Evolutionary conservation across 2,113 vertebrate species (phyloP).

Genomic region (Psittacara wagleri): DNA sequence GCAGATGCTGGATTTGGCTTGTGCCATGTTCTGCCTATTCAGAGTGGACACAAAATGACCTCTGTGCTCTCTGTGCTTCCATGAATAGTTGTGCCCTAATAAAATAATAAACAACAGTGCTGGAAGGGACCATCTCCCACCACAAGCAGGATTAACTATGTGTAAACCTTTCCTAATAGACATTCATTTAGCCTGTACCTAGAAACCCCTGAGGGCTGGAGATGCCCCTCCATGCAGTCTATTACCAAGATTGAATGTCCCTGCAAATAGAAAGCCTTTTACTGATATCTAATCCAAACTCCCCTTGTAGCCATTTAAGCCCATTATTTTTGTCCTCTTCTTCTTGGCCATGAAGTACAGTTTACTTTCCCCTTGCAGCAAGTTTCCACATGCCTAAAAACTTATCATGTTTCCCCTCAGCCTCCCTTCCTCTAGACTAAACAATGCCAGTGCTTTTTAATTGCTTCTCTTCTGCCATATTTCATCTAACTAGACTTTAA

Average conservation of each 20-base stretch:
- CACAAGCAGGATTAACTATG: neutral
- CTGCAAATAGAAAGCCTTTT: neutral
- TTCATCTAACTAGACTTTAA: neutral
- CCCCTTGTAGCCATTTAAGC: neutral
- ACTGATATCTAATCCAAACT: neutral
- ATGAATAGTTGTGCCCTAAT: neutral
- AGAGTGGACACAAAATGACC: neutral
- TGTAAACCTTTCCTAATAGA: neutral
- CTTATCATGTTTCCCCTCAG: neutral
- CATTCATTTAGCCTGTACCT: neutral
- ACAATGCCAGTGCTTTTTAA: neutral
- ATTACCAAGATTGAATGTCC: neutral
- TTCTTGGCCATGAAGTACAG: neutral
- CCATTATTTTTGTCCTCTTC: neutral
- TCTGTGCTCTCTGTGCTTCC: neutral
- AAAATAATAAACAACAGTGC: neutral
- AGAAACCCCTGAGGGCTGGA: neutral
- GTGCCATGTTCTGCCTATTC: neutral
- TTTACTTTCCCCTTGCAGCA: neutral
- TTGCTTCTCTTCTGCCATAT: neutral
- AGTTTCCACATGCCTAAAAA: neutral
- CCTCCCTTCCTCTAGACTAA: constrained; percentile 24
- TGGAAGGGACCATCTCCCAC: neutral
- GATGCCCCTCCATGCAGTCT: too few relatives aligned
- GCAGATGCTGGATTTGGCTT: neutral